Evolutionary conservation across 2,888 invertebrate species (phyloP), one percentile per base, ranked within the genome.

Genomic region (Cremastinae sp.): DNA sequence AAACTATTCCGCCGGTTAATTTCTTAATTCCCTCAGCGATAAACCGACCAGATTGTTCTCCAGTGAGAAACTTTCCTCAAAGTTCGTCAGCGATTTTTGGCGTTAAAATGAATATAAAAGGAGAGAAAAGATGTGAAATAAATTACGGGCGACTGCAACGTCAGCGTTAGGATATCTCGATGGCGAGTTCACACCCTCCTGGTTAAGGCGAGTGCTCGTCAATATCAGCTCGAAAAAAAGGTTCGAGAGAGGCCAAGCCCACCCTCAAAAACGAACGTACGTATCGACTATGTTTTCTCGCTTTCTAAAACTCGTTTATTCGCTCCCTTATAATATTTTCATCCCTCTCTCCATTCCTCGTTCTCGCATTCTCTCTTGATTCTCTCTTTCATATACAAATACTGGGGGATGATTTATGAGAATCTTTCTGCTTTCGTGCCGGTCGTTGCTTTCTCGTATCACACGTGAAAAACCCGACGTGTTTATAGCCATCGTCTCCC

Each of bases 401-500:
- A 78, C 76, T 75, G 72, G 68, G 74, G 76, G 78, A 81, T 81
- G 80, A 82, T 81, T 81, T 81, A 81, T 82, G 81, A 78, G 79
- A 81, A 82, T 80, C 82, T 80, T 80, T 74, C 75, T 78, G 75
- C 75, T 75, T 79, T 72, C 79, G 66, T 78, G 75, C 55, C 68
- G 70, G 78, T 78, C 74, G 78, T 78, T 79, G 28, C 75, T 78
- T 77, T 74, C 78, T 75, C 55, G 65, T 56, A 68, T 64, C 69
- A 51, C 73, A 59, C 73, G 69, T 35, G 53, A 22, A 64, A 28
- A 65, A 62, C 45, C 28, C 69, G 20, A 58, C 68, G 49, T 68
- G 43, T 65, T 64, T 65, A 45, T n/a, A 59, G 64, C 65, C 16
- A 61, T 66, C 66, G 61, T 62, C 47, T 18, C 12, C 22, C 41